Evolutionary conservation across 2,797 vertebrate species (phyloP).

Genomic region (Poeciliopsis infans): DNA sequence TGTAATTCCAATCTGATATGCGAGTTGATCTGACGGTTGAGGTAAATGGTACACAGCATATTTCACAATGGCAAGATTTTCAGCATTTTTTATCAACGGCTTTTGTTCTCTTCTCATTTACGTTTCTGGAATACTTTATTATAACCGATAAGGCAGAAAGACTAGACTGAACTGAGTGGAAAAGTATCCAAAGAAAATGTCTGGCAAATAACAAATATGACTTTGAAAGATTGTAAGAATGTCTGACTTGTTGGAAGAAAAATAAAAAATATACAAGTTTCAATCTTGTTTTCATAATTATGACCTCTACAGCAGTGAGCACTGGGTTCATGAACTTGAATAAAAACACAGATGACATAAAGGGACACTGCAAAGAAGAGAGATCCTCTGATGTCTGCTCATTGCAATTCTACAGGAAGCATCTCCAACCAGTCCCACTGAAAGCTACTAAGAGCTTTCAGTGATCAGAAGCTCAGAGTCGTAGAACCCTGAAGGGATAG

Average conservation of each 20-base stretch:
- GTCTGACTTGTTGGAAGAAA: not conserved
- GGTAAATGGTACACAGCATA: not conserved
- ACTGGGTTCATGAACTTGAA: constrained; percentile 28
- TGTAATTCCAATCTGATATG: not conserved
- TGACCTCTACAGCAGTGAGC: constrained; percentile 21
- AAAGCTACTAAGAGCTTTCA: constrained; percentile 47
- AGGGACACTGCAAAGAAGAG: constrained; percentile 25
- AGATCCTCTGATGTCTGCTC: constrained; percentile 48
- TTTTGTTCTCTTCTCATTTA: not conserved
- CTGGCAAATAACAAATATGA: not conserved
- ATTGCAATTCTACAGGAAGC: constrained; percentile 53
- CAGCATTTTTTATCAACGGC: not conserved
- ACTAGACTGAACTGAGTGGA: not conserved
- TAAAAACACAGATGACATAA: constrained; percentile 34
- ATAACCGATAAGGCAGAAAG: not conserved
- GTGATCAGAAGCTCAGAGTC: constrained; percentile 49
- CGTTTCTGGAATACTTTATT: not conserved
- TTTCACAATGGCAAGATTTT: not conserved
- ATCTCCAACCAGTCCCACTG: constrained; percentile 34
- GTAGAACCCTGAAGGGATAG: constrained; percentile 42
- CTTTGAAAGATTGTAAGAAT: not conserved
- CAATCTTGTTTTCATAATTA: not conserved
- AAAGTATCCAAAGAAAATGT: not conserved
- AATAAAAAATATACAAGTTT: not conserved
- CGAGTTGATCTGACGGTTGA: not conserved